Conservation (phyloP, 2,888 invertebrate genomes). For the Masnerella sp. region DNA sequence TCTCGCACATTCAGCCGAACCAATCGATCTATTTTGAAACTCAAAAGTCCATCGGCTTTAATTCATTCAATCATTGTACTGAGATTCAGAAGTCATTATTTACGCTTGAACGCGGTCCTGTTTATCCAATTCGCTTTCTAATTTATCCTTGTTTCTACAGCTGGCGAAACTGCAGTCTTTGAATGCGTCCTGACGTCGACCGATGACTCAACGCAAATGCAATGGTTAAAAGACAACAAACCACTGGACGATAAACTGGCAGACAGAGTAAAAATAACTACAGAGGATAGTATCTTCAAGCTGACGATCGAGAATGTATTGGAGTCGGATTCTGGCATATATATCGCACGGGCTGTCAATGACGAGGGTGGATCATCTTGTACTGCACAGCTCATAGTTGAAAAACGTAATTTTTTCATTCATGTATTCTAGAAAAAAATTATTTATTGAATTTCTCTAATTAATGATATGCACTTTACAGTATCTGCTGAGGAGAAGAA, state of each 20-base stretch:
- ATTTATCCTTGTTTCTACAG: constrained; percentile 79
- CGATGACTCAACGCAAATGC: constrained; percentile 81
- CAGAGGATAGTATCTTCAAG: constrained; percentile 82
- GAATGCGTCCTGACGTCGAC: constrained; percentile 85
- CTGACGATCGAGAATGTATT: constrained; percentile 86
- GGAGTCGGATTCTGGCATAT: constrained; percentile 90
- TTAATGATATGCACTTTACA: constrained; percentile 71
- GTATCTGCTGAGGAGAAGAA: constrained; percentile 86
- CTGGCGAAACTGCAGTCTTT: constrained; percentile 89
- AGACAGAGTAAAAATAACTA: constrained; percentile 84
- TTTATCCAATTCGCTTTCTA: constrained; percentile 1
- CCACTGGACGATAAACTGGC: constrained; percentile 86
- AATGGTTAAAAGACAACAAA: constrained; percentile 93
- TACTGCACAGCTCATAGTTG: constrained; percentile 92
- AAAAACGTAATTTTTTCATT: constrained; percentile 81
- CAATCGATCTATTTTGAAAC: constrained; percentile 12
- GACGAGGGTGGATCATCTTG: constrained; percentile 88
- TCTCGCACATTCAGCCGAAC: not conserved
- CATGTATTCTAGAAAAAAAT: not conserved
- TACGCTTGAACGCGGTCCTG: constrained; percentile 33
- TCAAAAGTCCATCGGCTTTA: constrained; percentile 36
- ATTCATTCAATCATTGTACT: constrained; percentile 33
- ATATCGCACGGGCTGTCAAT: constrained; percentile 92
- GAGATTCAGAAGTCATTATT: constrained; percentile 12
- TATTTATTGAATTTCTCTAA: not conserved